Evolutionary conservation across 2,113 vertebrate genomes (phyloP).

Genomic region (Saccopteryx bilineata): DNA sequence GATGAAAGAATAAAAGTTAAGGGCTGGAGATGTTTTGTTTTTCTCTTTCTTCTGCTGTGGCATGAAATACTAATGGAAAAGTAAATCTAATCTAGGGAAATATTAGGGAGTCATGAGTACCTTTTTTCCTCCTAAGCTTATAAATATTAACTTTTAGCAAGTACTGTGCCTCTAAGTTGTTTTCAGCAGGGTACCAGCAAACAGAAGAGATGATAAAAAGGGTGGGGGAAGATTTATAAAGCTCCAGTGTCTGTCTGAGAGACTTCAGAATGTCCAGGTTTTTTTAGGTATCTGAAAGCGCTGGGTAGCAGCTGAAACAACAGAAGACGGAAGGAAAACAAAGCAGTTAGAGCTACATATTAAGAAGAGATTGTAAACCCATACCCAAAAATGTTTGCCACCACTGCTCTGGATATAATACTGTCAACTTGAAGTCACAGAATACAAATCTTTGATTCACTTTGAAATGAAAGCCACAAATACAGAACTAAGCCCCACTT

Average conservation of each 20-base stretch:
- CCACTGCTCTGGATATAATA: conserved; percentile 34
- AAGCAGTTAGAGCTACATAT: neutral
- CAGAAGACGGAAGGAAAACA: conserved; percentile 39
- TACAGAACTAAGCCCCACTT: neutral
- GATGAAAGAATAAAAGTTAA: conserved; percentile 20
- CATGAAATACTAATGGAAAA: conserved; percentile 26
- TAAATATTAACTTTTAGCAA: conserved; percentile 68
- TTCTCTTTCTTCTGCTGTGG: neutral
- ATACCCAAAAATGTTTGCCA: conserved; percentile 14
- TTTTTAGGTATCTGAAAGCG: neutral
- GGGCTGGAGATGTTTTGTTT: conserved; percentile 26
- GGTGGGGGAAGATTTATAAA: neutral
- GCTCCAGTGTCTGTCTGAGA: neutral
- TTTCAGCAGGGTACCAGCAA: conserved; percentile 51
- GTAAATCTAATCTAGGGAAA: conserved; percentile 39
- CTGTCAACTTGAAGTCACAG: conserved; percentile 29
- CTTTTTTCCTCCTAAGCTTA: neutral
- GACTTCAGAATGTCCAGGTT: conserved; percentile 2
- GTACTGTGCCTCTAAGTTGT: conserved; percentile 52
- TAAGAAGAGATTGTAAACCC: conserved; percentile 11
- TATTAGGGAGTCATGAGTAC: conserved; percentile 2
- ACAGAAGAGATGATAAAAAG: conserved; percentile 13
- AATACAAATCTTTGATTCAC: conserved; percentile 58
- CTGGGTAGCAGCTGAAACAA: conserved; percentile 36
- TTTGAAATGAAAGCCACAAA: conserved; percentile 67